A percentile compares a stretch with the other conserved stretches of the same genome.
Conservation (phyloP, 64 coral and sea anemone genomes). For the Montipora cactus region DNA sequence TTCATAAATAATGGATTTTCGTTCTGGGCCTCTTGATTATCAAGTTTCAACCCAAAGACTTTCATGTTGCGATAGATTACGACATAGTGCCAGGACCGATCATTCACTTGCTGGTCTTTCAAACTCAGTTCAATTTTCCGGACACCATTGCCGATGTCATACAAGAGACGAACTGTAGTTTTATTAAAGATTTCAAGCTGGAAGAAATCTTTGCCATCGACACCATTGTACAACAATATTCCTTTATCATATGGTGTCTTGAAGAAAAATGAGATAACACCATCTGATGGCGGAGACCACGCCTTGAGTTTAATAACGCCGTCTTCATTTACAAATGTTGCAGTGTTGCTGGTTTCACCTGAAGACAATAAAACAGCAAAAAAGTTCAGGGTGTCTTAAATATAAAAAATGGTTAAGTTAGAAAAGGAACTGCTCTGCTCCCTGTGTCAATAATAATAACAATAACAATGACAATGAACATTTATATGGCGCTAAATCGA, state of each 20-base stretch:
- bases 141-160: constrained; percentile 62
- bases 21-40: not conserved
- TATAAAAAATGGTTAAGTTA: no score
- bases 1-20: constrained; percentile 39
- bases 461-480: no score
- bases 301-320: constrained; percentile 56
- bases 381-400: no score
- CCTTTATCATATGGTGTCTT: constrained; percentile 51
- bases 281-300: constrained; percentile 47
- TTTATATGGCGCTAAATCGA: no score
- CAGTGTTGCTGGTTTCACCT: constrained; percentile 50
- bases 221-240: constrained; percentile 53
- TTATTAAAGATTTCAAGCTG: constrained; percentile 31
- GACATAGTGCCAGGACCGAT: constrained; percentile 39
- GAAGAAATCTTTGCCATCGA: constrained; percentile 25
- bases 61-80: constrained; percentile 53
- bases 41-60: constrained; percentile 55
- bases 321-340: constrained; percentile 67
- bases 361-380: not conserved
- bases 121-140: not conserved
- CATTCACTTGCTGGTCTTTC: constrained; percentile 5
- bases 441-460: no score
- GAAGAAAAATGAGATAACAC: constrained; percentile 54
- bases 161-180: constrained; percentile 1
- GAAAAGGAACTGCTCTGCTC: no score